Conservation (phyloP, 2,113 vertebrate genomes). For the Galeopterus variegatus region DNA sequence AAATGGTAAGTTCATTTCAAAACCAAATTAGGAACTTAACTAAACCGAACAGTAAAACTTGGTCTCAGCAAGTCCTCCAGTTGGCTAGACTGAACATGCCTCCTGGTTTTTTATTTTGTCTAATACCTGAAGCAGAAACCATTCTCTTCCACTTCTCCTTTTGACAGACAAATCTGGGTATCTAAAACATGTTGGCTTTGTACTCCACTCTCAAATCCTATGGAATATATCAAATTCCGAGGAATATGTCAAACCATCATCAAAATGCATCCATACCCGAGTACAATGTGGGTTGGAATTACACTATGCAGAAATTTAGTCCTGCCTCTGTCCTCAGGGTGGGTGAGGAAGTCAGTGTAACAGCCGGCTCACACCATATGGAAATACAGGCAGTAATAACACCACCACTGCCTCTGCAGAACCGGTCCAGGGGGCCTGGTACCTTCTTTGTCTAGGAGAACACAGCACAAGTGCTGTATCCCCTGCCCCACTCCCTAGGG, state of each 20-base stretch:
- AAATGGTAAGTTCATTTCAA: constrained; percentile 6
- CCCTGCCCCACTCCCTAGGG: background rate
- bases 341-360: background rate
- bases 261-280: background rate
- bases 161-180: background rate
- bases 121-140: background rate
- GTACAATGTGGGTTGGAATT: background rate
- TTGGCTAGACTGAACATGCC: background rate
- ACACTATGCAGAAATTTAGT: background rate
- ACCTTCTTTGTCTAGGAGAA: background rate
- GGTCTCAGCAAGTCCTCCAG: background rate
- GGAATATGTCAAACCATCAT: background rate
- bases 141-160: background rate
- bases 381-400: background rate
- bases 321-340: background rate
- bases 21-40: background rate
- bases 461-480: no score
- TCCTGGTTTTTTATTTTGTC: background rate
- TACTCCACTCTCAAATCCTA: background rate
- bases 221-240: background rate
- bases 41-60: background rate
- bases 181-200: background rate
- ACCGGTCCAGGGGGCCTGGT: background rate
- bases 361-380: background rate
- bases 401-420: background rate